phyloP scores from a whole-genome alignment of 1,140 invertebrate species.

The Drosophila ogumai region DNA sequence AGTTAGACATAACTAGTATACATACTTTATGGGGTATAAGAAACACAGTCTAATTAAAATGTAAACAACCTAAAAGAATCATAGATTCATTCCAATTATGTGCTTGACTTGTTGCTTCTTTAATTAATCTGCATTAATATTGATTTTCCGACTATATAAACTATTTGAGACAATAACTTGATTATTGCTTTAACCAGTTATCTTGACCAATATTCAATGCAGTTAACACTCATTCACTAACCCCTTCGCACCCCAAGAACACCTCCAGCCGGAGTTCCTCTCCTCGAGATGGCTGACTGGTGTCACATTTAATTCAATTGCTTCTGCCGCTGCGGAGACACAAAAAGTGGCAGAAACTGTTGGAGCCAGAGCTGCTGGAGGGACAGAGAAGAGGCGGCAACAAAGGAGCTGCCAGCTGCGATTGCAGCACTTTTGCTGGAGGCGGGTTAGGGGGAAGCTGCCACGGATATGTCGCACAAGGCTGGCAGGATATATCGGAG shows the following conservation, averaged over 20 bases:
- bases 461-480: constrained; percentile 69
- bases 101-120: background rate
- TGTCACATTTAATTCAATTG: constrained; percentile 78
- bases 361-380: constrained; percentile 48
- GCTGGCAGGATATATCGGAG: constrained; percentile 73
- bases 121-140: background rate
- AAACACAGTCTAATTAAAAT: background rate
- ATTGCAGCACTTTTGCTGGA: constrained; percentile 3
- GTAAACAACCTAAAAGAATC: background rate
- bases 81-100: background rate
- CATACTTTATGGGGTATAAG: background rate
- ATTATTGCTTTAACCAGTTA: background rate
- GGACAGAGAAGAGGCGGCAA: constrained; percentile 44
- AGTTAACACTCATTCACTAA: background rate
- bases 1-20: no score
- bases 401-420: constrained; percentile 58
- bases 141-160: background rate
- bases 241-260: background rate
- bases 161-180: background rate
- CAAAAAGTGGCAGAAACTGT: constrained; percentile 61
- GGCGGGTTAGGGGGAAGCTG: constrained; percentile 13
- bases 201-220: constrained; percentile 3
- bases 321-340: constrained; percentile 17
- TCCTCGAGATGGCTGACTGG: constrained; percentile 38
- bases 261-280: background rate